phyloP scores from a whole-genome alignment of 1,140 invertebrate species.

The Pygmarrhopalites habei region DNA sequence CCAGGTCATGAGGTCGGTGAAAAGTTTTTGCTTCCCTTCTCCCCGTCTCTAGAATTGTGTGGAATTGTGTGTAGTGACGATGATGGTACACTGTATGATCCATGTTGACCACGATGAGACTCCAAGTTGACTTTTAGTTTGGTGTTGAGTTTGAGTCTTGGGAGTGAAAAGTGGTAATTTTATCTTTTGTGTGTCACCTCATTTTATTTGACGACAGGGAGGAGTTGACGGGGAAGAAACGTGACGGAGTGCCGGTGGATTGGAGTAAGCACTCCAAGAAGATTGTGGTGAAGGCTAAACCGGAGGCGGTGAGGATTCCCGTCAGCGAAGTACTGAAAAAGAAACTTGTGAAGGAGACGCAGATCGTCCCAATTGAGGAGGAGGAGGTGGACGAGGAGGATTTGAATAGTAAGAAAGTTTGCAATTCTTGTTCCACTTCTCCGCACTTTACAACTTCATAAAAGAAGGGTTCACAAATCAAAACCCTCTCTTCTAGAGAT shows the following conservation, averaged over 20 bases:
- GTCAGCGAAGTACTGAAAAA: conserved; percentile 57
- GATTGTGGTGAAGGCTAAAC: conserved; percentile 53
- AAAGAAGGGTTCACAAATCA: no score
- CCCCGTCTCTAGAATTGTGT: no score
- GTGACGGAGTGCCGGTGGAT: conserved; percentile 62
- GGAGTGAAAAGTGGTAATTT: no score
- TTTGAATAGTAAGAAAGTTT: conserved; percentile 13
- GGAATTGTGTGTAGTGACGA: no score
- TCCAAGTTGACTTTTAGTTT: no score
- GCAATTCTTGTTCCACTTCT: no score
- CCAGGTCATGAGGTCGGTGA: conserved; percentile 68
- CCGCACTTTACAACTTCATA: no score
- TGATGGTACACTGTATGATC: no score
- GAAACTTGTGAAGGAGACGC: conserved; percentile 7
- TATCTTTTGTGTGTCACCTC: no score
- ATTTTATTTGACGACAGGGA: conserved; percentile 54
- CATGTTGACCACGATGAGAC: no score
- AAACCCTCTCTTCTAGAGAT: no score
- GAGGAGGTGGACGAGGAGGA: conserved; percentile 26
- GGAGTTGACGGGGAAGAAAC: conserved; percentile 71
- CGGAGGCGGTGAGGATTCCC: conserved; percentile 69
- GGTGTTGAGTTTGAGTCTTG: no score
- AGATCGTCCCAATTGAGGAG: background rate
- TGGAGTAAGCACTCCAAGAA: conserved; percentile 41
- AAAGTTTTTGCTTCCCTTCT: background rate